Evolutionary conservation across 2,113 vertebrate genomes (phyloP), one percentile per base, ranked within the genome.

Genomic region (Leptodactylus fuscus): DNA sequence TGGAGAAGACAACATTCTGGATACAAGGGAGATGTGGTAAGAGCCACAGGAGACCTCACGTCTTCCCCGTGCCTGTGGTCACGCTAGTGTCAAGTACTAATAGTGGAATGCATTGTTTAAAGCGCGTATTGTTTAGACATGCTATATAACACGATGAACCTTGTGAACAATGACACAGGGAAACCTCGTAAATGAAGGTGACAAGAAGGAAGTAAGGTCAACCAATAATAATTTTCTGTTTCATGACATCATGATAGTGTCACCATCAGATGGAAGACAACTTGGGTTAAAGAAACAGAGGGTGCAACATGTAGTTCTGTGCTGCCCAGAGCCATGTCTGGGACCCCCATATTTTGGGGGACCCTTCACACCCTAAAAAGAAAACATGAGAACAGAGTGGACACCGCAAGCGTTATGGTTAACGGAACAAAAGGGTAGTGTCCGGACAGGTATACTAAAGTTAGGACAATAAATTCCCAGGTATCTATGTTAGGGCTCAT

Each of bases 11-110:
- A 62, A 27, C 53, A 65, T 81, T 22, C n/a, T 32, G 51, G 51
- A 58, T 58, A 55, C 49, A 80, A 44, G 5, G n/a, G 38, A 44
- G 41, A 80, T 62, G 53, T 48, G 49, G 75, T 78, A 78, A 53
- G 27, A 53, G 11, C 27, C 20, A 51, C 29, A 78, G 29, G 2
- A 38, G 29, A n/a, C 2, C 10, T 32, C 46, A 51, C 8, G 49
- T 55, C 24, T 44, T 11, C 32, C 36, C 34, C 32, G 20, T 62
- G 53, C 18, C 6, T 41, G 38, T 62, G 53, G 38, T 38, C 77
- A 24, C 27, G 24, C 15, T 48, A 9, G 6, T 44, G 53, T 80
- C 32, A 60, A 44, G 22, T 41, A 27, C 27, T 80, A 44, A 27
- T 44, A 80, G 8, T 13, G 20, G 48, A 24, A 79, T 36, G 32